These are phyloP conservation scores for Melanotaenia trifasciata DNA, from an alignment of 2,797 vertebrate species.

Conservation along the genomic window DNA sequence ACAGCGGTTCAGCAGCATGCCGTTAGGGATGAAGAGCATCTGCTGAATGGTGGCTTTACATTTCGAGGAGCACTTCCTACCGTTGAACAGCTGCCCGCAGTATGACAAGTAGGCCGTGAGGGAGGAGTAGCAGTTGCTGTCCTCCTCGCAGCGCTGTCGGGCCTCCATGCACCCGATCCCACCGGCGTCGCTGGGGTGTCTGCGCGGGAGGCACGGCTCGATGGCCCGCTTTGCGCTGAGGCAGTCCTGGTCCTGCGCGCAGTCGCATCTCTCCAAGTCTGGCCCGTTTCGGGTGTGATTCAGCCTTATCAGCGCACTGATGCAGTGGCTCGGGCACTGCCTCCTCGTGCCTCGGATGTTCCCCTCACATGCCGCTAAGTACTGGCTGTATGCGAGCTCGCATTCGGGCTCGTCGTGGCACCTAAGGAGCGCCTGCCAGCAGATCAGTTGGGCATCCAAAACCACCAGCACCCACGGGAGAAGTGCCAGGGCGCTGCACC, in stretches of 20 bases:
- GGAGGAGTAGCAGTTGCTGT: slow-evolving; percentile 77
- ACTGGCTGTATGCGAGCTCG: slow-evolving; percentile 83
- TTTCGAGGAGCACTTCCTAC: slow-evolving; percentile 81
- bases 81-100: slow-evolving; percentile 89
- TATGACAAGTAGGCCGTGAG: slow-evolving; percentile 82
- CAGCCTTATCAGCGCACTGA: slow-evolving; percentile 82
- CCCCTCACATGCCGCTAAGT: slow-evolving; percentile 81
- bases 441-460: slow-evolving; percentile 78
- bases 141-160: slow-evolving; percentile 83
- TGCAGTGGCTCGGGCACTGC: slow-evolving; percentile 86
- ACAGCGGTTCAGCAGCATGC: slow-evolving; percentile 81
- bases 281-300: slow-evolving; percentile 83
- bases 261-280: slow-evolving; percentile 84
- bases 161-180: slow-evolving; percentile 86
- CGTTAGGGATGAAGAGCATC: slow-evolving; percentile 83
- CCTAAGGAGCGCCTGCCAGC: slow-evolving; percentile 84
- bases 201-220: slow-evolving; percentile 84
- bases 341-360: slow-evolving; percentile 73
- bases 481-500: slow-evolving; percentile 70
- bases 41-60: slow-evolving; percentile 84
- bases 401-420: slow-evolving; percentile 85
- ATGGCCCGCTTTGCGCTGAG: slow-evolving; percentile 77
- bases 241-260: slow-evolving; percentile 80
- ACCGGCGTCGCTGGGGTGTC: slow-evolving; percentile 72
- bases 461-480: slow-evolving; percentile 74